These are phyloP conservation scores for Eulithis prunata DNA, from an alignment of 2,888 invertebrate species.

Conservation along the genomic window DNA sequence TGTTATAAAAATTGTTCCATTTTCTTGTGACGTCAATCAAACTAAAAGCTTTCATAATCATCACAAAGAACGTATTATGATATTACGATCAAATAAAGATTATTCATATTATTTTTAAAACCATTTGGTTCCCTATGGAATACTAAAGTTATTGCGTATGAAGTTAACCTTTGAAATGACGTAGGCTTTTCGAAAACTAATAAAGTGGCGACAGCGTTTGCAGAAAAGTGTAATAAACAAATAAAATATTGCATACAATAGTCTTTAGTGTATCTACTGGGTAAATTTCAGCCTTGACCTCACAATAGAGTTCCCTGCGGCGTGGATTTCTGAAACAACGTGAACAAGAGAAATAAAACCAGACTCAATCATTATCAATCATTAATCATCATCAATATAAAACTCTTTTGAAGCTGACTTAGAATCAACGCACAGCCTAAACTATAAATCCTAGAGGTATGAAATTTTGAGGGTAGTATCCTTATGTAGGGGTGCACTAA, in stretches of 20 bases:
- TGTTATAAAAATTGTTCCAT: not conserved
- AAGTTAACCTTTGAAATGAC: slow-evolving; percentile 7
- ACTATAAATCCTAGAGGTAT: too few species aligned
- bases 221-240: not conserved
- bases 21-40: slow-evolving; percentile 6
- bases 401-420: too few species aligned
- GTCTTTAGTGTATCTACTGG: too few species aligned
- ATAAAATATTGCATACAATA: too few species aligned
- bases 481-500: too few species aligned
- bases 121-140: slow-evolving; percentile 6
- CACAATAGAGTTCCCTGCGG: not conserved
- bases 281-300: not conserved
- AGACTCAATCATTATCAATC: too few species aligned
- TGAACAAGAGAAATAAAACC: not conserved
- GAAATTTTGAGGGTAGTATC: too few species aligned
- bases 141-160: slow-evolving; percentile 3
- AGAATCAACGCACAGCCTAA: too few species aligned
- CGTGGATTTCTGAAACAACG: not conserved
- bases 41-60: slow-evolving; percentile 10
- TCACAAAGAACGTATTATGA: not conserved
- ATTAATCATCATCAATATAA: too few species aligned
- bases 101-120: slow-evolving; percentile 8
- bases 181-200: slow-evolving; percentile 1
- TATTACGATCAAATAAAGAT: slow-evolving; percentile 7
- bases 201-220: not conserved